Evolutionary conservation across 2,113 vertebrate genomes (phyloP), one percentile per base, ranked within the genome.

Genomic region (Bucco capensis): DNA sequence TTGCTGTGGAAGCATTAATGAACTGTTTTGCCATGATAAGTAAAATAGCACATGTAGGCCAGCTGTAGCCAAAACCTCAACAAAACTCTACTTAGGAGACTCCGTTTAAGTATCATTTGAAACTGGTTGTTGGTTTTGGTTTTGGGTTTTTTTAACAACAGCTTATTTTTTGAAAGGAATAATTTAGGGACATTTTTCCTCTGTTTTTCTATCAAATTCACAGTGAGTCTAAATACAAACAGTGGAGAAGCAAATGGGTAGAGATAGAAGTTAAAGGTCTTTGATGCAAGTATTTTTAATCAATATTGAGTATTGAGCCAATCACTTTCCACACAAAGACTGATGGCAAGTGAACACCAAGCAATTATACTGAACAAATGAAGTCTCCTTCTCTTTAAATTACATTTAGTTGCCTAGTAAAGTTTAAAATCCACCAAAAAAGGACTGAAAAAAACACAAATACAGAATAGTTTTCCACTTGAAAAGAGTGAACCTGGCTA

Each of bases 1-100:
- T n/a, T n/a, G n/a, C n/a, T n/a, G n/a, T n/a, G n/a, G n/a, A n/a
- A n/a, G n/a, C n/a, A n/a, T n/a, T 56, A 42, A 54, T 14, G 8
- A 77, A 50, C 85, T 0, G 0, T 30, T 12, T 24, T 14, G 12
- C 15, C 6, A n/a, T 46, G 13, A 25, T 3, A 51, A 8, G 24
- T 31, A 69, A 93, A 87, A 76, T 38, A 23, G 8, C 19, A 49
- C 0, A 1, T 46, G 30, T 27, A 47, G n/a, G 46, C 12, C 44
- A 83, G 25, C 12, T 76, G 27, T 51, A 49, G 53, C 17, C n/a
- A 83, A 58, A 87, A 70, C 3, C 14, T 33, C 14, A 57, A 37
- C 12, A 78, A 74, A 91, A 38, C 4, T 2, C 42, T 27, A 18
- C 42, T 62, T 62, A 30, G 15, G 10, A 83, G 23, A 19, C 4